phyloP scores from a whole-genome alignment of 2,888 invertebrate genomes.

The Melieria crassipennis region DNA sequence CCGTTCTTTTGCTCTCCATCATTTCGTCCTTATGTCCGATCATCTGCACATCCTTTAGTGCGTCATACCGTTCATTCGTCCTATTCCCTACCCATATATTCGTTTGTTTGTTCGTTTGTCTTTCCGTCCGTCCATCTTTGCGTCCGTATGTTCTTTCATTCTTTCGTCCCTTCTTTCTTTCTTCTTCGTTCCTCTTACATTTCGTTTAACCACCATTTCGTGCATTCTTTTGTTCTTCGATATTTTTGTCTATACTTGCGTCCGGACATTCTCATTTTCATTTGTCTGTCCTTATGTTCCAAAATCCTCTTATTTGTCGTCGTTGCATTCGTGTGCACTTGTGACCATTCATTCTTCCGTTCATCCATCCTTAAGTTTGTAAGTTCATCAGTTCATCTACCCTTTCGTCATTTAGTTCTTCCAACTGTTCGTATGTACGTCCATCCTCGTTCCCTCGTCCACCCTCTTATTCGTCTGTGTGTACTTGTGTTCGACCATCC shows the following conservation, averaged over 20 bases:
- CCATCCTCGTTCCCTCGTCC: not conserved
- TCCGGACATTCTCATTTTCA: not conserved
- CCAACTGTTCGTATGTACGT: not conserved
- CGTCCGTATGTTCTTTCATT: too few species aligned
- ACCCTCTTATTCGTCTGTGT: not conserved
- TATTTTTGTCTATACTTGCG: not conserved
- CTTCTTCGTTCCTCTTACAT: too few species aligned
- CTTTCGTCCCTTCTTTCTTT: too few species aligned
- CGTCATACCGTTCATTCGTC: too few species aligned
- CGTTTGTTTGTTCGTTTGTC: too few species aligned
- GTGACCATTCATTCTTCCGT: not conserved
- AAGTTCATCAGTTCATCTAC: not conserved
- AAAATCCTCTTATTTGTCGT: not conserved
- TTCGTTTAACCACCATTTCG: too few species aligned
- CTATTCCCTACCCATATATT: too few species aligned
- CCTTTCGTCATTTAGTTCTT: not conserved
- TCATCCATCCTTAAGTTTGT: not conserved
- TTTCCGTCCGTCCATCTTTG: too few species aligned
- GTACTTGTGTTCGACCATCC: not conserved
- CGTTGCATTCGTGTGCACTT: slow-evolving; percentile 1
- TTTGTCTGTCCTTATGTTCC: not conserved
- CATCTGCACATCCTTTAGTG: too few species aligned
- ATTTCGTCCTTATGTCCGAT: too few species aligned
- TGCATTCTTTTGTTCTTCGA: not conserved
- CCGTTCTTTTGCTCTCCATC: too few species aligned